These are phyloP conservation scores for Leptarthrus brevirostris DNA, from an alignment of 2,888 invertebrate species.

Conservation along the genomic window DNA sequence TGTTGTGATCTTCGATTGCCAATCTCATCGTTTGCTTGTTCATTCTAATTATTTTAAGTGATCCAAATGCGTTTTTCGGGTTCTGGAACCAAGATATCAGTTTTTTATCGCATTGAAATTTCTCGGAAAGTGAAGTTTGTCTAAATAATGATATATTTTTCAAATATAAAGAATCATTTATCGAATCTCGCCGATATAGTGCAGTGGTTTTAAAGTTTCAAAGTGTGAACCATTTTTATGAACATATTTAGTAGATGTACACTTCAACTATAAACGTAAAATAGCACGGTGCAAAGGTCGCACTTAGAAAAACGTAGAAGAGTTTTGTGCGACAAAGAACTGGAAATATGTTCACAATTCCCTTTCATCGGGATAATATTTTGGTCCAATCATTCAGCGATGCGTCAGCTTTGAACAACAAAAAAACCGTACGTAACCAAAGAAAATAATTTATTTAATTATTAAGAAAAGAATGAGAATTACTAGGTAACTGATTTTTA, in stretches of 20 bases:
- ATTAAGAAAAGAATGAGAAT: too few relatives aligned
- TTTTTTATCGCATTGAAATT: constrained; percentile 19
- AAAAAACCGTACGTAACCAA: constrained; percentile 69
- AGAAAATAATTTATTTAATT: background rate
- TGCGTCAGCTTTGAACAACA: constrained; percentile 73
- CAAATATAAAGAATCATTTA: background rate
- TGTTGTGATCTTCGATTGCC: background rate
- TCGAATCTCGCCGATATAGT: background rate
- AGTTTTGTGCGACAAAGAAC: background rate
- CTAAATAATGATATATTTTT: background rate
- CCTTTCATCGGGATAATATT: constrained; percentile 67
- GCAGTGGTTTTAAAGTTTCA: background rate
- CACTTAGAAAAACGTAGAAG: background rate
- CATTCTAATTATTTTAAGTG: constrained; percentile 39
- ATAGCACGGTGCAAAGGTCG: background rate
- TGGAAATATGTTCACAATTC: constrained; percentile 65
- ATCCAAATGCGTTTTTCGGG: background rate
- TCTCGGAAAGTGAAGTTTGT: constrained; percentile 13
- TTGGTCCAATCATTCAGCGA: constrained; percentile 74
- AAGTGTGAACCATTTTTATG: too few relatives aligned
- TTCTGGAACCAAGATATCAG: constrained; percentile 13
- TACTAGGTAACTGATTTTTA: too few relatives aligned
- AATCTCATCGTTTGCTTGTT: background rate
- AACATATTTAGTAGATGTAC: background rate
- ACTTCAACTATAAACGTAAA: background rate